Evolutionary conservation across 2,888 invertebrate genomes (phyloP), one percentile per base, ranked within the genome.

Genomic region (Acronicta leporina): DNA sequence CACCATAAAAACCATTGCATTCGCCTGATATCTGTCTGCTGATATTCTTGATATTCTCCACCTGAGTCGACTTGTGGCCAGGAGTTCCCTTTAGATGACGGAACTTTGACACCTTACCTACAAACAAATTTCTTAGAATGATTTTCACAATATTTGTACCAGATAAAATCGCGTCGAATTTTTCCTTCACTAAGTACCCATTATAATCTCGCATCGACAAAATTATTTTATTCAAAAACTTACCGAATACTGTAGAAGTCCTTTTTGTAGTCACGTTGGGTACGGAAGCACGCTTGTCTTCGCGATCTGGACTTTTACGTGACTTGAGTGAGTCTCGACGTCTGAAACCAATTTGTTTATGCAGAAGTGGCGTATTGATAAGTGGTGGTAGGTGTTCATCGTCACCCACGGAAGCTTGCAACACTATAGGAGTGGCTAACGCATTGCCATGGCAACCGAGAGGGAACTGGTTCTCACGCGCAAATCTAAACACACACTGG

Each of bases 1-100:
- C 87, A 97, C 97, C 97, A 87, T 98, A 97, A 85, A 99, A 98
- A 35, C 98, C 98, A 86, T 99, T 98, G 87, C 98, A 98, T 91
- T 99, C 99, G 1, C 98, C 98, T 0, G 99, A 97, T 79, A 99
- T 97, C 87, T 98, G 98, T 47, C 98, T 95, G 87, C 98, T 98
- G 43, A 99, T 95, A 84, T 98, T 98, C 63, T 98, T 96, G 64
- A 99, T 95, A 84, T 99, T 99, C 84, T 99, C 98, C 73, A 99
- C 97, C 81, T 98, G 98, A 2, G 97, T 97, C 20, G 97, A 98
- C 90, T 98, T 98, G 90, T 98, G 98, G 0, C 97, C 97, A 0
- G 98, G 96, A 5, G 97, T 98, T 35, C 98, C 99, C 86, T 98
- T 98, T 80, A 99, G 89, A 85, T 99, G 98, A 0, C 98, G 96